Evolutionary conservation across 2,888 invertebrate genomes (phyloP).

Genomic region (Patella depressa): DNA sequence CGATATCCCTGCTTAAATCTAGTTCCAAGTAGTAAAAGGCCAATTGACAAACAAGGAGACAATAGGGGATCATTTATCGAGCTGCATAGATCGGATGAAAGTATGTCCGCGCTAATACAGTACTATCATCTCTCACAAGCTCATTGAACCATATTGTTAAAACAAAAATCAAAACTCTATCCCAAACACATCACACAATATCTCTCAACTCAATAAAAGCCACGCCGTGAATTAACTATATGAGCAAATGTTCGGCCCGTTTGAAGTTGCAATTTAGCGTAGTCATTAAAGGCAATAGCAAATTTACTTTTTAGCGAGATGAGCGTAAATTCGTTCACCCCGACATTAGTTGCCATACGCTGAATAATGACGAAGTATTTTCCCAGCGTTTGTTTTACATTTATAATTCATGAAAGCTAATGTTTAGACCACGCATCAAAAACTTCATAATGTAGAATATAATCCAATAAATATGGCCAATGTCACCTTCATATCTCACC

Average conservation of each 20-base stretch:
- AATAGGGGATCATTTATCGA: slow-evolving; percentile 4
- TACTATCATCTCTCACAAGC: not conserved
- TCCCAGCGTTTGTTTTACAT: slow-evolving; percentile 21
- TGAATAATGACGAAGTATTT: not conserved
- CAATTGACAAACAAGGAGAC: not conserved
- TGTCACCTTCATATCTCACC: not conserved
- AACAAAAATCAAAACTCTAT: slow-evolving; percentile 7
- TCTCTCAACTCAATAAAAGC: not conserved
- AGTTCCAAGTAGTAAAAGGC: not conserved
- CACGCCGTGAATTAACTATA: not conserved
- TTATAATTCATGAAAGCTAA: slow-evolving; percentile 25
- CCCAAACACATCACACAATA: not conserved
- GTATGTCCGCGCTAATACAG: not conserved
- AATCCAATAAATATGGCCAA: not conserved
- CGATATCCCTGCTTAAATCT: not conserved
- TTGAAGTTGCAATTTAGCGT: slow-evolving; percentile 17
- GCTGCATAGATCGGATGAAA: not conserved
- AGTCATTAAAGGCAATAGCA: slow-evolving; percentile 24
- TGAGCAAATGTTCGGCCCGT: slow-evolving; percentile 10
- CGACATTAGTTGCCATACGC: slow-evolving; percentile 12
- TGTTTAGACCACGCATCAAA: slow-evolving; percentile 6
- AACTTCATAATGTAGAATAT: not conserved
- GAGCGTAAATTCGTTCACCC: slow-evolving; percentile 17
- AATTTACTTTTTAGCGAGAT: slow-evolving; percentile 23
- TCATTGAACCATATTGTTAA: slow-evolving; percentile 8